These are phyloP conservation scores for Tetraneura akinire DNA, from an alignment of 1,140 invertebrate genomes.

Conservation along the genomic window DNA sequence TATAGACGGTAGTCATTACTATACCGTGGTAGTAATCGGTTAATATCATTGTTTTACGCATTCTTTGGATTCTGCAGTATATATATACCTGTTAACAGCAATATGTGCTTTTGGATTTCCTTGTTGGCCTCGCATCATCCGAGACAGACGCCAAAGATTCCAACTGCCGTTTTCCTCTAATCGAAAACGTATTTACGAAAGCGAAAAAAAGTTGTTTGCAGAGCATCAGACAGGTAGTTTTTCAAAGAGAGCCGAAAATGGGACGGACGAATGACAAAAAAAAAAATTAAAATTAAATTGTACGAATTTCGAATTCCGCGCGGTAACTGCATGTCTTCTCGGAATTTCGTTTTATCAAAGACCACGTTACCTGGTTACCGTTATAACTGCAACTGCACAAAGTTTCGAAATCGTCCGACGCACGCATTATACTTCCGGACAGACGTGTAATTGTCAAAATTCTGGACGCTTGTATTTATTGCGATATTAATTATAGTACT, in stretches of 20 bases:
- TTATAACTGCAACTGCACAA: background rate
- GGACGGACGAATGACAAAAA: background rate
- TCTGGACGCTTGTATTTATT: too few relatives aligned
- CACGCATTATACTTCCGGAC: background rate
- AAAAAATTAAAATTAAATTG: background rate
- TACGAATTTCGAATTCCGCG: background rate
- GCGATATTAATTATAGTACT: too few relatives aligned
- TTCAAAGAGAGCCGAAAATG: slow-evolving; percentile 28
- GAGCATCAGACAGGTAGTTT: background rate
- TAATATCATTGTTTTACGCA: slow-evolving; percentile 4
- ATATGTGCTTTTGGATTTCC: slow-evolving; percentile 9
- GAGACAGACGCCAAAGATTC: slow-evolving; percentile 15
- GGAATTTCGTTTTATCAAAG: background rate
- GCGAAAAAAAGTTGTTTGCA: background rate
- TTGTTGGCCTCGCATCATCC: background rate
- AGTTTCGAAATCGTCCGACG: background rate
- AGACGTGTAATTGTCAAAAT: too few relatives aligned
- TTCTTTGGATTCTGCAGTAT: slow-evolving; percentile 5
- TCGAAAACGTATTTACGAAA: background rate
- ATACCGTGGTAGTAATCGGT: background rate
- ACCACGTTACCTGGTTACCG: background rate
- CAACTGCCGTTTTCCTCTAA: background rate
- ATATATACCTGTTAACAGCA: too few relatives aligned
- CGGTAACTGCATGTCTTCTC: background rate
- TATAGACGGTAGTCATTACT: background rate